Conservation (phyloP, 2,888 invertebrate species). For the Cistogaster globosa region DNA sequence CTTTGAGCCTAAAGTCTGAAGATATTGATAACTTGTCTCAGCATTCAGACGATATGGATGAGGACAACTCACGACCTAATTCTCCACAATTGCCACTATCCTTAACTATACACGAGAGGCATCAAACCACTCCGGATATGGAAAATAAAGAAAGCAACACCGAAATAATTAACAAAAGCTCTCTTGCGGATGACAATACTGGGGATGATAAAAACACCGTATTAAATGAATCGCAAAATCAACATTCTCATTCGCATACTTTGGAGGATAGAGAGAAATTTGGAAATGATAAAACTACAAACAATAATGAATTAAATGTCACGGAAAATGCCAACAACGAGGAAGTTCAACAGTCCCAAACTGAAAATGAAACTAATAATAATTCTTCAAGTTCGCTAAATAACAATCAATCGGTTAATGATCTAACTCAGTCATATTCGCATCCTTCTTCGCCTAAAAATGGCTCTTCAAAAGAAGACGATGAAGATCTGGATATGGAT, state of each 20-base stretch:
- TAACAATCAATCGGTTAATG: conserved; percentile 71
- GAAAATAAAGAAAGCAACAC: conserved; percentile 76
- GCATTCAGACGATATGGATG: conserved; percentile 86
- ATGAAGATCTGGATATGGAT: conserved; percentile 82
- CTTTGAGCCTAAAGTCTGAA: conserved; percentile 85
- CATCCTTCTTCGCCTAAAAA: conserved; percentile 74
- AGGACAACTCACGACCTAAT: conserved; percentile 87
- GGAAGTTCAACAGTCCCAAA: conserved; percentile 67
- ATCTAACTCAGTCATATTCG: conserved; percentile 72
- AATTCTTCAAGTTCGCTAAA: conserved; percentile 72
- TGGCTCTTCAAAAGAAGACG: conserved; percentile 79
- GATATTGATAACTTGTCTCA: conserved; percentile 87
- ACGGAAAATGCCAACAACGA: conserved; percentile 61
- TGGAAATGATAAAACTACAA: conserved; percentile 55
- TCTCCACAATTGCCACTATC: conserved; percentile 89
- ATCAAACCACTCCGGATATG: conserved; percentile 78
- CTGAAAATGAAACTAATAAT: conserved; percentile 74
- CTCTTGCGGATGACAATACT: conserved; percentile 71
- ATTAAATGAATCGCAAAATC: conserved; percentile 72
- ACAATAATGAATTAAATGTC: conserved; percentile 13
- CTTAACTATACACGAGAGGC: conserved; percentile 85
- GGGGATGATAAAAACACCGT: conserved; percentile 74
- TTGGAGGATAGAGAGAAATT: conserved; percentile 73
- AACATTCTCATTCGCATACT: conserved; percentile 69
- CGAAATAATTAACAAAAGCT: conserved; percentile 70